Evolutionary conservation across 1,140 invertebrate species (phyloP), one percentile per base, ranked within the genome.

Genomic region (Drosophila sturtevanti): DNA sequence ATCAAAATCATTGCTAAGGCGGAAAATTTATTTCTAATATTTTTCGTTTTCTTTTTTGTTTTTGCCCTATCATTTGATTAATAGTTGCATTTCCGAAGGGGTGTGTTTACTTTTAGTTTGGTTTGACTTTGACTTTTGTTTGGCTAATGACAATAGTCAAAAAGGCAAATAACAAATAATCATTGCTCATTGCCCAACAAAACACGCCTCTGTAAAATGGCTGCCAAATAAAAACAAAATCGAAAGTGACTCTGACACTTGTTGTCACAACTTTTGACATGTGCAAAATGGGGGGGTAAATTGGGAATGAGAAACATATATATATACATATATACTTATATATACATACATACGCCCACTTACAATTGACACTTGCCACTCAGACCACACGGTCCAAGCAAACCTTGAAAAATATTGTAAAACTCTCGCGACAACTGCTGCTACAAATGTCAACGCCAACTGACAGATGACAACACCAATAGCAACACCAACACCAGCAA

Each of bases 331-430:
- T 24, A 24, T n/a, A n/a, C n/a, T n/a, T n/a, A n/a, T 24, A 31
- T 6, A 31, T 31, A 31, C 27, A 24, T 24, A 24, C 27, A 31
- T 21, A 48, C 84, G 84, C 84, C 84, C 73, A 89, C 81, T 64
- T 71, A 34, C 73, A 68, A 89, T 89, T 89, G 84, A 84, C 84
- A 89, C 84, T 89, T 89, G 84, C 76, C 84, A 89, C 82, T 87
- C 82, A 81, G 1, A 1, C 4, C 58, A 37, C 63, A 18, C 37
- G 54, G 11, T 48, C 18, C 41, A 10, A 18, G 59, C 48, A 61
- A 89, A 69, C 84, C 84, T 89, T 87, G 84, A 87, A 89, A 77
- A 87, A 74, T 68, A 77, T 66, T 87, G 82, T 82, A 82, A 89
- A 81, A 78, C 69, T 73, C 60, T 58, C 61, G 64, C 77, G 68